Evolutionary conservation across 2,888 invertebrate species (phyloP).

Genomic region (Drosophila testacea): DNA sequence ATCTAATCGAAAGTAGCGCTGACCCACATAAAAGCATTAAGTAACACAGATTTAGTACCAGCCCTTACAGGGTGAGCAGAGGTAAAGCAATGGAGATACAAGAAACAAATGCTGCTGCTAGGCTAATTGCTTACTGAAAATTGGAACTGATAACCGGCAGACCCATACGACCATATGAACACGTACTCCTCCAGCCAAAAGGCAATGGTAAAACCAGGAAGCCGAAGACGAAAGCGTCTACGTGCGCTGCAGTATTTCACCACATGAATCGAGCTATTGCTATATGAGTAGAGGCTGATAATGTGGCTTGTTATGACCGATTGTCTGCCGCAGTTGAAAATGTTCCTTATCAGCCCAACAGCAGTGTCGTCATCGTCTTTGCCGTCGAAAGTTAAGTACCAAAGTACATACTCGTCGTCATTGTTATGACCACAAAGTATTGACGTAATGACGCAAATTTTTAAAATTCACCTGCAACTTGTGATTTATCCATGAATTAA

Average conservation of each 20-base stretch:
- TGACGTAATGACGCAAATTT: conserved; percentile 36
- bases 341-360: conserved; percentile 57
- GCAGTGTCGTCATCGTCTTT: conserved; percentile 21
- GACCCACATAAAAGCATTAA: conserved; percentile 64
- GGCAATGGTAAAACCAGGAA: conserved; percentile 4
- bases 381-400: conserved; percentile 23
- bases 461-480: not conserved
- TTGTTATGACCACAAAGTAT: conserved; percentile 11
- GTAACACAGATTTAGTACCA: conserved; percentile 17
- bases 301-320: conserved; percentile 67
- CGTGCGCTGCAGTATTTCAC: conserved; percentile 73
- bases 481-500: not conserved
- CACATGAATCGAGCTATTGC: conserved; percentile 38
- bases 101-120: conserved; percentile 19
- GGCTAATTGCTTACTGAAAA: conserved; percentile 35
- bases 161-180: conserved; percentile 20
- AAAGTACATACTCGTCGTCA: conserved; percentile 59
- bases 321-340: conserved; percentile 57
- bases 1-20: conserved; percentile 64
- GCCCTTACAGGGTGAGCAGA: conserved; percentile 14
- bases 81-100: not conserved
- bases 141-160: conserved; percentile 49
- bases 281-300: conserved; percentile 33
- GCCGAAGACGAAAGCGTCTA: conserved; percentile 52
- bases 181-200: conserved; percentile 48